A percentile compares a stretch with the other conserved stretches of the same genome.
These are phyloP conservation scores for Tenthredo amoena DNA, from an alignment of 2,888 invertebrate species.

Conservation along the genomic window DNA sequence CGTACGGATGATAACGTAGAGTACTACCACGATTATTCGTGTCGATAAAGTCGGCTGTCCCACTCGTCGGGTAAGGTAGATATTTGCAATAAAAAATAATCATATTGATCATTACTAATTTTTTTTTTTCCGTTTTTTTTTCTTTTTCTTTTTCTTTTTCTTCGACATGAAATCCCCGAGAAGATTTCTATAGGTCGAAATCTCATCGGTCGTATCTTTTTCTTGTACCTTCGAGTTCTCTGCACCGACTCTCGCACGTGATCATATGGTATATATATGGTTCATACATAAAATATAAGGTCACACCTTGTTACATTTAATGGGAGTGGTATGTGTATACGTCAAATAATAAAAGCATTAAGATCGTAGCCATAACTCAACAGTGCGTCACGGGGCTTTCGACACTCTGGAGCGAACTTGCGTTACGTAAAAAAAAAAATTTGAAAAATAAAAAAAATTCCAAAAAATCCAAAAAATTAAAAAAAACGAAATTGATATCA, in stretches of 20 bases:
- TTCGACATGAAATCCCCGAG: neutral
- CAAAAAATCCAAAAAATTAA: neutral
- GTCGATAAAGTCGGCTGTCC: neutral
- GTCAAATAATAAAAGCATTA: neutral
- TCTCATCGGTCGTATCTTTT: neutral
- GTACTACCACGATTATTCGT: neutral
- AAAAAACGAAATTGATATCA: neutral
- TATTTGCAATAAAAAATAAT: neutral
- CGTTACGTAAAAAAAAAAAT: neutral
- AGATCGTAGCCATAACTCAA: neutral
- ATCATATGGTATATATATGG: neutral
- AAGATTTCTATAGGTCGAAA: neutral
- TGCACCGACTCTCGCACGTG: neutral
- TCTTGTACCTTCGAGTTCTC: no score
- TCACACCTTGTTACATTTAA: constrained; percentile 40
- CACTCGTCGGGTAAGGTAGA: neutral
- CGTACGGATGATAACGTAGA: neutral
- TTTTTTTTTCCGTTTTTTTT: neutral
- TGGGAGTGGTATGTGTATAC: constrained; percentile 21
- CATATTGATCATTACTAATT: neutral
- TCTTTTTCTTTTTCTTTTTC: neutral
- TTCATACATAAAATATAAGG: constrained; percentile 21
- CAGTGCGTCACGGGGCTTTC: neutral
- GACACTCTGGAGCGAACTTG: neutral
- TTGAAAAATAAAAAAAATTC: neutral